These are phyloP conservation scores for Talpa occidentalis DNA, from an alignment of 2,113 vertebrate species.

Conservation along the genomic window DNA sequence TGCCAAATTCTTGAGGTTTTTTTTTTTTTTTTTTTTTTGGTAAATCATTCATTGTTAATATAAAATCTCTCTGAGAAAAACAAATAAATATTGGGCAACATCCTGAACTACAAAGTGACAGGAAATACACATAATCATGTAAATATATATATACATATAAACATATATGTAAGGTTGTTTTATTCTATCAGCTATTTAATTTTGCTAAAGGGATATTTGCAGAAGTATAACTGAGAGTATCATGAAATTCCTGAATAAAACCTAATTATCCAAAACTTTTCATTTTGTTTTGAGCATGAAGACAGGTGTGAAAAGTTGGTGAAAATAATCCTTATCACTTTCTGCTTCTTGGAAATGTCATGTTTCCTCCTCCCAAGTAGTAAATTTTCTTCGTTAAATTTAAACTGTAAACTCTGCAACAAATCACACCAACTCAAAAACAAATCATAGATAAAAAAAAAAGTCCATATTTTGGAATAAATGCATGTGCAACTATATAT, in stretches of 20 bases:
- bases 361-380: background rate
- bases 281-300: conserved; percentile 36
- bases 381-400: background rate
- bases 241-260: conserved; percentile 54
- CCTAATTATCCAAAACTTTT: conserved; percentile 39
- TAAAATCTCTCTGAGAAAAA: background rate
- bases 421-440: conserved; percentile 17
- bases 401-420: background rate
- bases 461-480: background rate
- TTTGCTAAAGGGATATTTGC: conserved; percentile 40
- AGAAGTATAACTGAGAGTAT: background rate
- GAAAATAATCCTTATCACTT: background rate
- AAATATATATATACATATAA: background rate
- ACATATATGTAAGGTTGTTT: background rate
- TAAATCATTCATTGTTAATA: background rate
- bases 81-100: background rate
- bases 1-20: background rate
- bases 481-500: background rate
- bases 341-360: background rate
- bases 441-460: background rate
- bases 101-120: background rate
- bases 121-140: background rate
- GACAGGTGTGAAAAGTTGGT: background rate
- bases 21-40: background rate
- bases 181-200: conserved; percentile 33